phyloP scores from a whole-genome alignment of 2,888 invertebrate species.

The Cantharis nigra region DNA sequence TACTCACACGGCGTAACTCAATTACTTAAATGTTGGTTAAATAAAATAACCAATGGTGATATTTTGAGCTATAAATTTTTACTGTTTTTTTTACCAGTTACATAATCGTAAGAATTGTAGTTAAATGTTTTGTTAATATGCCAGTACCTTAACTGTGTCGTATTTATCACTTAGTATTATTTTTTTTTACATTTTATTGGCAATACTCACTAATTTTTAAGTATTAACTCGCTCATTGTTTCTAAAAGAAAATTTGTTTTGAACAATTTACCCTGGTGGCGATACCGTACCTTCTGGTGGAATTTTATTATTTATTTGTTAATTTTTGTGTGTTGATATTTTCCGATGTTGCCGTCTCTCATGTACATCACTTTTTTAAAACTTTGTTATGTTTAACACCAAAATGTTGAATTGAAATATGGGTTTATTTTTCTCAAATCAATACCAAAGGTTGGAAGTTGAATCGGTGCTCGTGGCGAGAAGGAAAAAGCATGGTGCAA shows the following conservation, averaged over 20 bases:
- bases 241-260: not conserved
- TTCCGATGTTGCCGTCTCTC: slow-evolving; percentile 1
- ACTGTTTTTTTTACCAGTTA: slow-evolving; percentile 20
- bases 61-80: slow-evolving; percentile 32
- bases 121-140: slow-evolving; percentile 25
- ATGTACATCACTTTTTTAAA: slow-evolving; percentile 14
- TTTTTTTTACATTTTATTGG: slow-evolving; percentile 25
- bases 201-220: slow-evolving; percentile 33
- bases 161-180: slow-evolving; percentile 31
- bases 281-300: not conserved
- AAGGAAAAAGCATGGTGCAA: not conserved
- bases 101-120: slow-evolving; percentile 6
- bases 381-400: slow-evolving; percentile 9
- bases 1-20: slow-evolving; percentile 31
- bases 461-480: not conserved
- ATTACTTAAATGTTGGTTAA: slow-evolving; percentile 32
- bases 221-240: slow-evolving; percentile 14
- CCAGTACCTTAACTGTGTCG: slow-evolving; percentile 34
- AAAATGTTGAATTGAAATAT: slow-evolving; percentile 2
- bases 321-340: not conserved
- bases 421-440: not conserved
- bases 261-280: not conserved
- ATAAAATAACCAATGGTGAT: slow-evolving; percentile 28
- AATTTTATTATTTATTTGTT: not conserved
- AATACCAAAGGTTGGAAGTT: not conserved